These are phyloP conservation scores for Parnassius glacialis DNA, from an alignment of 2,888 invertebrate genomes.

Conservation along the genomic window DNA sequence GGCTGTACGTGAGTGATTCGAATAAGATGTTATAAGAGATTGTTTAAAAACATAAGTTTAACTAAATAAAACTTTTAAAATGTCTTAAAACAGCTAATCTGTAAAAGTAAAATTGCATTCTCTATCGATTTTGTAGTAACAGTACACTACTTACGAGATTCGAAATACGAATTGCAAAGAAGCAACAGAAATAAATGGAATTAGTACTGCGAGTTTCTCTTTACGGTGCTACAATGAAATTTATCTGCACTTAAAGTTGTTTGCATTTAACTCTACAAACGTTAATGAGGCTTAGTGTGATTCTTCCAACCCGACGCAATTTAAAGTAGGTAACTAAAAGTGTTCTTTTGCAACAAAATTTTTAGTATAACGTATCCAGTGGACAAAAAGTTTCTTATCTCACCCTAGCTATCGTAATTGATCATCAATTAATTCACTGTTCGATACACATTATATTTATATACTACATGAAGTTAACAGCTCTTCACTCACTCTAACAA, in stretches of 20 bases:
- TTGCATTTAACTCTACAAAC: slow-evolving; percentile 20
- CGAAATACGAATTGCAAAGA: slow-evolving; percentile 3
- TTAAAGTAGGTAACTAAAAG: slow-evolving; percentile 10
- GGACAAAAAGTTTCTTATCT: too few relatives aligned
- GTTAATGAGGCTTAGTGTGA: slow-evolving; percentile 17
- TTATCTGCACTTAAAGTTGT: slow-evolving; percentile 21
- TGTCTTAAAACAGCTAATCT: neutral
- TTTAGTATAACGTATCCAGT: neutral
- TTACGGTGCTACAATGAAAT: slow-evolving; percentile 11
- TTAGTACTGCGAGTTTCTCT: slow-evolving; percentile 9
- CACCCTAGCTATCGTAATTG: too few relatives aligned
- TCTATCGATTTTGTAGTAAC: slow-evolving; percentile 2
- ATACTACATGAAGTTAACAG: too few relatives aligned
- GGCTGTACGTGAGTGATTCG: too few relatives aligned
- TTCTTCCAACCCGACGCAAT: slow-evolving; percentile 11
- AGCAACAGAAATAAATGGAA: slow-evolving; percentile 12
- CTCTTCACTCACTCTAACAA: too few relatives aligned
- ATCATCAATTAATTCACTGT: too few relatives aligned
- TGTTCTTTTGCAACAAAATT: slow-evolving; percentile 3
- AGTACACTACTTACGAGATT: slow-evolving; percentile 8
- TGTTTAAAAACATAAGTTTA: too few relatives aligned
- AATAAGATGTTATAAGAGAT: neutral
- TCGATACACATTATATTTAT: too few relatives aligned
- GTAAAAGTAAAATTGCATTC: neutral
- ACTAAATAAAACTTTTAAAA: too few relatives aligned